These are phyloP conservation scores for Aspidoscelis tigris DNA, from an alignment of 2,113 vertebrate species.

Conservation along the genomic window DNA sequence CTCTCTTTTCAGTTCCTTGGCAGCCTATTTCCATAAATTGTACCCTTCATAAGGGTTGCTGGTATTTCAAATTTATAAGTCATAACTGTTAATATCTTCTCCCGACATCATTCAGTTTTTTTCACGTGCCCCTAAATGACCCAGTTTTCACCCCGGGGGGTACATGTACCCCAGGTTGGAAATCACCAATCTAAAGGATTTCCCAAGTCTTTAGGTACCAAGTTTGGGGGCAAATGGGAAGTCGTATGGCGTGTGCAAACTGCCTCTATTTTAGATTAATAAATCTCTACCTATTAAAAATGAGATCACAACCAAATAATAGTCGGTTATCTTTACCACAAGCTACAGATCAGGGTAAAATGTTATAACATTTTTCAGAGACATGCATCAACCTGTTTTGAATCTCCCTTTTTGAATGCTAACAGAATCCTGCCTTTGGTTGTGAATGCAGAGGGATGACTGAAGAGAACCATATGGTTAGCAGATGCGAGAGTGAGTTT, in stretches of 20 bases:
- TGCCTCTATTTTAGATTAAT: not conserved
- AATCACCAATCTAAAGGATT: not conserved
- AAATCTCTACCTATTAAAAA: not conserved
- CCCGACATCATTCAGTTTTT: no score
- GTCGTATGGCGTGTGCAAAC: not conserved
- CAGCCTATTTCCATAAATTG: no score
- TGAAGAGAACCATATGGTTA: constrained; percentile 9
- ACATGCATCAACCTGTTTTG: not conserved
- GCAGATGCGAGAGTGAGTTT: constrained; percentile 5
- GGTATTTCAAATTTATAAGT: no score
- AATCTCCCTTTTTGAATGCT: constrained; percentile 21
- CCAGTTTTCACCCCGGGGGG: no score
- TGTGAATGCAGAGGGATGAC: not conserved
- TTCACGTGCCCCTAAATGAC: no score
- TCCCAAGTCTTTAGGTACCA: not conserved
- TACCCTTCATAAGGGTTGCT: no score
- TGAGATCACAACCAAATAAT: not conserved
- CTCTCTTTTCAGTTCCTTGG: no score
- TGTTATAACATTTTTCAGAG: not conserved
- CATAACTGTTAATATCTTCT: no score
- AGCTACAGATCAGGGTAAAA: not conserved
- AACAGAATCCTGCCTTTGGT: constrained; percentile 15
- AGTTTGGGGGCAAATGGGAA: no score
- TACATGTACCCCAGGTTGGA: no score
- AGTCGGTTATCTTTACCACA: constrained; percentile 1